Evolutionary conservation across 2,113 vertebrate species (phyloP).

Genomic region (Pterophyllum scalare): DNA sequence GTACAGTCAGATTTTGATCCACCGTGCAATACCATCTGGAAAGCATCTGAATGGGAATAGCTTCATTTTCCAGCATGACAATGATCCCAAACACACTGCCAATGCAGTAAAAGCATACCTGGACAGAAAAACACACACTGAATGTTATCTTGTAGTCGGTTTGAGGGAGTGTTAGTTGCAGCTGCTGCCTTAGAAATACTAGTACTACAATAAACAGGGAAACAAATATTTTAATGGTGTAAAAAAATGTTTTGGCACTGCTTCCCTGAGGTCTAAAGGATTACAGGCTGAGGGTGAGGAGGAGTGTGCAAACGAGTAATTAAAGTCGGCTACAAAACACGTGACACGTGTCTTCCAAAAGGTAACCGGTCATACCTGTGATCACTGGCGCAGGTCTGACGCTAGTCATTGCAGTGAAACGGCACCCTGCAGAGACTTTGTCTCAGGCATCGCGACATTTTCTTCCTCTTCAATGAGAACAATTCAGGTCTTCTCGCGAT

Average conservation of each 20-base stretch:
- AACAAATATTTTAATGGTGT: neutral
- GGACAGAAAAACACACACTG: too few species aligned
- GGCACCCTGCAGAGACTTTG: constrained; percentile 3
- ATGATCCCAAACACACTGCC: neutral
- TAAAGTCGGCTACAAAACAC: neutral
- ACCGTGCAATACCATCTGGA: too few species aligned
- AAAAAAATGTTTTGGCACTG: neutral
- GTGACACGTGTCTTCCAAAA: neutral
- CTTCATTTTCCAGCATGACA: neutral
- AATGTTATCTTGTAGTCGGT: neutral
- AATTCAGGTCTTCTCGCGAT: neutral
- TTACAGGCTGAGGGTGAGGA: neutral
- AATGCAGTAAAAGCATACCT: neutral
- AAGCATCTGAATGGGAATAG: too few species aligned
- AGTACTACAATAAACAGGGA: neutral
- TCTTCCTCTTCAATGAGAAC: neutral
- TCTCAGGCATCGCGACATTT: constrained; percentile 18
- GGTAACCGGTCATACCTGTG: constrained; percentile 1
- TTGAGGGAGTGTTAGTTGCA: neutral
- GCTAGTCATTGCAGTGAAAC: neutral
- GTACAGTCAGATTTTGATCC: too few species aligned
- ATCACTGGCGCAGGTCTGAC: constrained; percentile 30
- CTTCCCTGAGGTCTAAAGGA: neutral
- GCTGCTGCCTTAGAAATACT: neutral
- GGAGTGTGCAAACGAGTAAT: neutral